Evolutionary conservation across 1,140 invertebrate species (phyloP), one percentile per base, ranked within the genome.

Genomic region (Anastrepha ludens): DNA sequence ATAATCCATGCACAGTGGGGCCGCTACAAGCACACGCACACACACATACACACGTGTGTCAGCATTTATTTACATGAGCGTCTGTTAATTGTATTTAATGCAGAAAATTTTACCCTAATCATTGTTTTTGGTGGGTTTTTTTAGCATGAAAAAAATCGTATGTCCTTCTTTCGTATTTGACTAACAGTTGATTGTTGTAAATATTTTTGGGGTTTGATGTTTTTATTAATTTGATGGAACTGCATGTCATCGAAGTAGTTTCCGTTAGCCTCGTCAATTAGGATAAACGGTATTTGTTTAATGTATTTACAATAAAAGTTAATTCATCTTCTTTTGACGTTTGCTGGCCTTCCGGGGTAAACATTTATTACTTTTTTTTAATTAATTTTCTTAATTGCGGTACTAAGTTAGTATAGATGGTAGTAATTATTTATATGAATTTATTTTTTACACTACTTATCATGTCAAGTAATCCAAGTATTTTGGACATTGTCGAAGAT

Each of bases 181-280:
- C 39, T 67, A 55, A 81, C 50, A 55, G 13, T 81, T 50, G n/a
- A 81, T 58, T 81, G 50, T 29, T 29, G 29, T 29, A 29, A 29
- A 29, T 29, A 29, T 29, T 29, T 29, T 29, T 29, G 29, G 29
- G 0, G 29, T 20, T 74, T 44, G 70, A 5, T 41, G 70, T 70
- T 17, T 81, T 81, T 81, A 81, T 58, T 20, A 81, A 81, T 9
- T 20, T 44, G 41, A 17, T 17, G n/a, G 44, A 20, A 50, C 3
- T 81, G 20, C 74, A 47, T 81, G 9, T 81, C 20, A 81, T 47
- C 44, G 44, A 81, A 29, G 44, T 2, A 44, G 3, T n/a, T 81
- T 50, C 74, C 74, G n/a, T 81, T 58, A 47, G 50, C n/a, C 44
- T 81, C 50, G 7, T 50, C 44, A 81, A 81, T 50, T 81, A 81